These are phyloP conservation scores for Trissolcus basalis DNA, from an alignment of 1,140 invertebrate genomes.

Conservation along the genomic window DNA sequence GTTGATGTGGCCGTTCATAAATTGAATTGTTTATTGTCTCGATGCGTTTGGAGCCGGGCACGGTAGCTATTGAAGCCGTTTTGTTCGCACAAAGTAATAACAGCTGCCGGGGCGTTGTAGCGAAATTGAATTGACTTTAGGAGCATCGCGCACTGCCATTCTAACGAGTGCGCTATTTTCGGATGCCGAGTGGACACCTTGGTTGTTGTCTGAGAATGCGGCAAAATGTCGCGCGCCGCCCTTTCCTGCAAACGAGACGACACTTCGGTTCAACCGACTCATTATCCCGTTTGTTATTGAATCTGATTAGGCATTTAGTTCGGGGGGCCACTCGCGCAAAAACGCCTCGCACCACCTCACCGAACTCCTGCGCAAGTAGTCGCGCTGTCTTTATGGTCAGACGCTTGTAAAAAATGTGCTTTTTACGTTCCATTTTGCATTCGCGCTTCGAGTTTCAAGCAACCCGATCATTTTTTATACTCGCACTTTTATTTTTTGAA, in stretches of 20 bases:
- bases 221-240: slow-evolving; percentile 46
- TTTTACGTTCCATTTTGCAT: background rate
- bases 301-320: slow-evolving; percentile 44
- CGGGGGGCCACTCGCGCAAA: slow-evolving; percentile 38
- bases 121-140: slow-evolving; percentile 56
- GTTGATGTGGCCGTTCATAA: background rate
- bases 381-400: slow-evolving; percentile 57
- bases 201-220: slow-evolving; percentile 59
- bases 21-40: background rate
- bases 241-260: slow-evolving; percentile 45
- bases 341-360: slow-evolving; percentile 1
- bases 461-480: no score
- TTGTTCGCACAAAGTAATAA: slow-evolving; percentile 37
- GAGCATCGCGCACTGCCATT: slow-evolving; percentile 29
- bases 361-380: slow-evolving; percentile 56
- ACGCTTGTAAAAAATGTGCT: slow-evolving; percentile 14
- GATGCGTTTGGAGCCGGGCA: no score
- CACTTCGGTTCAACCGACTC: slow-evolving; percentile 16
- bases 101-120: slow-evolving; percentile 34
- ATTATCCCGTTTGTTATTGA: slow-evolving; percentile 47
- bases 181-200: slow-evolving; percentile 51
- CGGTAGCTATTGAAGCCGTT: slow-evolving; percentile 9
- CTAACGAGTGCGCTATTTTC: slow-evolving; percentile 55
- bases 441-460: no score
- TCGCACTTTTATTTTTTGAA: no score